Percentiles rank a stretch among this genome's conserved stretches.
Conservation (phyloP, 1,140 invertebrate species). For the Ceratitis capitata region DNA sequence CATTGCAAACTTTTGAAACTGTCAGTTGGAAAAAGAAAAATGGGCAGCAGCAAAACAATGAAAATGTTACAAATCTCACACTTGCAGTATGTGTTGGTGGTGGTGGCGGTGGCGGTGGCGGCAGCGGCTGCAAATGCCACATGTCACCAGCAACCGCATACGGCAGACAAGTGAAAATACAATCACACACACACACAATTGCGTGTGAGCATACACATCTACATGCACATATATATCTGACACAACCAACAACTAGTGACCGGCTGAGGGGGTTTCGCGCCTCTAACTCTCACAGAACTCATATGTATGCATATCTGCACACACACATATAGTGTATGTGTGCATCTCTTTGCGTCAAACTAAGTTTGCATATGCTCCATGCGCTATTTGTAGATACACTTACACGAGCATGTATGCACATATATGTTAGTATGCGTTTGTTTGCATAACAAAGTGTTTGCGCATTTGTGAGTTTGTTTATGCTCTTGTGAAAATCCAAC, state of each 20-base stretch:
- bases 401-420: no score
- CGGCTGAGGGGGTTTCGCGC: neutral
- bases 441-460: conserved; percentile 36
- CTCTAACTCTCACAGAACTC: neutral
- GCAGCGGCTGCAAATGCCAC: conserved; percentile 36
- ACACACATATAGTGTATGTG: neutral
- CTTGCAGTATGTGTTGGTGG: conserved; percentile 31
- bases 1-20: neutral
- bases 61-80: conserved; percentile 37
- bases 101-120: no score
- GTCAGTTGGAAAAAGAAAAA: conserved; percentile 28
- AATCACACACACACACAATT: neutral
- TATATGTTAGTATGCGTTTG: neutral
- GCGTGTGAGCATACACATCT: neutral
- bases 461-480: conserved; percentile 11
- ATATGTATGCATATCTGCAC: neutral
- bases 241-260: neutral
- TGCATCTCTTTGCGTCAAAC: neutral
- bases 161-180: neutral
- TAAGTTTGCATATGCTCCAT: conserved; percentile 34
- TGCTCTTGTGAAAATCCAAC: neutral
- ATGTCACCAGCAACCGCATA: conserved; percentile 36
- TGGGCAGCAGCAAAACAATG: conserved; percentile 31
- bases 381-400: neutral
- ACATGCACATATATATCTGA: neutral